Base-by-base conservation (phyloP, 2,797 vertebrate genomes). In the Microhierax caerulescens region DNA sequence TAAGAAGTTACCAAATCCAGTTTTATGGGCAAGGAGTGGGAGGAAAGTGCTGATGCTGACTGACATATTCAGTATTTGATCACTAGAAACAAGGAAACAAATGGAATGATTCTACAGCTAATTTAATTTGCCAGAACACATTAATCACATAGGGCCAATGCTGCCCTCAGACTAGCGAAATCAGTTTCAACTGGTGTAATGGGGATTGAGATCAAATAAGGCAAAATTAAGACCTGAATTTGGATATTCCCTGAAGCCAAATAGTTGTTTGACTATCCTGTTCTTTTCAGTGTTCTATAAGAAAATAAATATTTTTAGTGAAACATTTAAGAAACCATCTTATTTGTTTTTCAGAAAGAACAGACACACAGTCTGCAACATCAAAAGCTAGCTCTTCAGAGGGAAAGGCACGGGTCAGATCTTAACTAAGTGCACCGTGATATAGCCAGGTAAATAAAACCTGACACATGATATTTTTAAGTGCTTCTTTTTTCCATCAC, bases 121-220 rank as follows among this genome's bases (percentile, higher is more conserved):
- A 91, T 88, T 93, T 91, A 60, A 70, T 87, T 92, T 94, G 51
- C 77, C 85, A 93, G 70, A 89, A 93, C 14, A 60, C 63, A 85
- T 94, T 93, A 89, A 82, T 93, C 77, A 79, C 50, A 51, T 18
- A 59, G 39, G 48, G 21, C 30, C 43, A 85, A 48, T 69, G 25
- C 28, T 87, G 19, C 53, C 36, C 50, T 93, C 47, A 85, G 36
- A 69, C 24, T 70, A 87, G 43, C 57, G 88, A 69, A 69, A 60
- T 73, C 48, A 73, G 45, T 75, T 93, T 69, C 60, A 67, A 4
- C 18, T 47, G 13, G 4, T 79, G 47, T 36, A 73, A 34, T 14
- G 36, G 7, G 14, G 22, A 67, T 37, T 30, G 3, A 2, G 4
- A 54, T 32, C 24, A 43, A 78, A 61, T 51, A 94, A 76, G 59